phyloP scores from a whole-genome alignment of 2,797 vertebrate species.

The Leptodactylus fallax region DNA sequence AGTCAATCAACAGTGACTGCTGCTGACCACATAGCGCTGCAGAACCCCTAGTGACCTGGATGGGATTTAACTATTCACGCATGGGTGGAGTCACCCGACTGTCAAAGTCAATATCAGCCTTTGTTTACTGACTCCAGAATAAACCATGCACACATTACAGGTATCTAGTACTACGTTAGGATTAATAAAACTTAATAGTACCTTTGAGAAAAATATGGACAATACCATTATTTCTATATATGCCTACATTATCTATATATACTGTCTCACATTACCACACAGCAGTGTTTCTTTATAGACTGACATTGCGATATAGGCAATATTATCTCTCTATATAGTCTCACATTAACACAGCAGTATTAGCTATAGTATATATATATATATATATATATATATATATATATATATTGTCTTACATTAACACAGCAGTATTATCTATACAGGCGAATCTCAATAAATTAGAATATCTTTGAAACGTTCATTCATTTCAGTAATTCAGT shows the following conservation, averaged over 20 bases:
- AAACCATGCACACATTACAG: background rate
- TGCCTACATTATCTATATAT: background rate
- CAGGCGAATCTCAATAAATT: too few species aligned
- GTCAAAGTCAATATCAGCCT: slow-evolving; percentile 34
- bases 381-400: too few species aligned
- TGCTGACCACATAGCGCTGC: slow-evolving; percentile 41
- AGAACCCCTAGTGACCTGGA: slow-evolving; percentile 38
- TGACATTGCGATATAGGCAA: too few species aligned
- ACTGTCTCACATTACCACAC: background rate
- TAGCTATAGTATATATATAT: too few species aligned
- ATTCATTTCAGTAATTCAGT: too few species aligned
- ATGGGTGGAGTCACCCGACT: slow-evolving; percentile 21
- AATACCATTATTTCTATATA: too few species aligned
- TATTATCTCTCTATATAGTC: too few species aligned
- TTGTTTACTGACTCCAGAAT: background rate
- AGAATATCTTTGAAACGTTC: too few species aligned
- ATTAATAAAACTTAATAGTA: background rate
- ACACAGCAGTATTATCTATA: too few species aligned
- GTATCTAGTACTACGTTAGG: background rate
- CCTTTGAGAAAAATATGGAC: too few species aligned
- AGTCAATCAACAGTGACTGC: slow-evolving; percentile 42
- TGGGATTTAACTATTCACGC: slow-evolving; percentile 47
- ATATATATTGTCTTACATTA: too few species aligned
- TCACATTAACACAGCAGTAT: too few species aligned
- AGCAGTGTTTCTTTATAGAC: background rate